Evolutionary conservation across 2,113 vertebrate genomes (phyloP), one percentile per base, ranked within the genome.

Genomic region (Scytalopus superciliaris): DNA sequence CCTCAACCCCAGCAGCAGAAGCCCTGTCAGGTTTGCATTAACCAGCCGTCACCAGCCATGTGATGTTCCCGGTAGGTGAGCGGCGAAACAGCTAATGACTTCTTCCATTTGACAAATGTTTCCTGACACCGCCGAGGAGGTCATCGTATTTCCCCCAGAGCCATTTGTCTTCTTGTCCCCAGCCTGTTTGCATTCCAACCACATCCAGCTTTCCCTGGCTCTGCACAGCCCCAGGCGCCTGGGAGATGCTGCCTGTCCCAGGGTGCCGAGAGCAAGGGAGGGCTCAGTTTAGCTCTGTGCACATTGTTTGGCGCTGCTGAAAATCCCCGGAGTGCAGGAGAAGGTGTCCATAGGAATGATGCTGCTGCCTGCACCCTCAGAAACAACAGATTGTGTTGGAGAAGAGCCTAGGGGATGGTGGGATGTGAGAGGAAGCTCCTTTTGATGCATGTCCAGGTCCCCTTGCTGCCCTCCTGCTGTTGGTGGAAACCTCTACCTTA

Each of bases 71-170:
- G 1, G 19, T 62, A 91, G 35, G 73, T 84, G 83, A 87, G 63
- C 4, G 2, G 55, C 3, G 1, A 52, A 68, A 76, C 53, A 84
- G 84, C 77, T 95, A 77, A 91, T 74, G 77, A 44, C 70, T 87
- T 87, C 62, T 93, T 91, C 92, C 89, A 44, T 42, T 50, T 94
- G 77, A 89, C 87, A 91, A 94, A 75, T 84, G 81, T 89, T 82
- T 91, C 84, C 80, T 94, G 92, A 84, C 84, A 82, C 78, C 45
- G 47, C 56, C 0, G 7, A 42, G 66, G 74, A 96, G 90, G 96
- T 87, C 92, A 47, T 35, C 2, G 4, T 73, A 45, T 66, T 84
- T 94, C 22, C 73, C 55, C 47, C 0, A 3, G 73, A 89, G 72
- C 69, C 39, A 74, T 84, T 91, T 84, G 39, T 93, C 84, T 91